Evolutionary conservation across 2,797 vertebrate species (phyloP), one percentile per base, ranked within the genome.

Genomic region (Poeciliopsis turneri): DNA sequence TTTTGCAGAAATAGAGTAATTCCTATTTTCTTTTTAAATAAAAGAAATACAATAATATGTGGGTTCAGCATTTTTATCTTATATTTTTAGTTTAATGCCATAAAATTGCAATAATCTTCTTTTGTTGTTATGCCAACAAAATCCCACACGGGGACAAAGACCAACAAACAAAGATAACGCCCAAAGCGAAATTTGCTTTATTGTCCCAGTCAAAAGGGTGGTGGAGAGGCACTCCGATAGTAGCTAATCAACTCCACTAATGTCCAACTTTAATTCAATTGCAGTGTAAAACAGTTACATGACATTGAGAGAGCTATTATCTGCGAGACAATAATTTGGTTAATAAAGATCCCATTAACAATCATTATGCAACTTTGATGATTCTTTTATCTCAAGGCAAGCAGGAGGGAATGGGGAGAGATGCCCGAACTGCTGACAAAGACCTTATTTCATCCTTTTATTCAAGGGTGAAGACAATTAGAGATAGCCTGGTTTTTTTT

Each of bases 391-490:
- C 92, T 92, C 83, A 76, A 90, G 90, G 89, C 88, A 75, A 88
- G 84, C 87, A 90, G 89, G 79, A 93, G 79, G 89, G 82, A 82
- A 86, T 82, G 86, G 79, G 81, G 89, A 88, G 86, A 89, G 87
- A 90, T 91, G 87, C 86, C 89, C 88, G 80, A 91, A 90, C 78
- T 93, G 94, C 93, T 94, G 94, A 95, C 92, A 94, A 94, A 92
- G 94, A 87, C 93, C 86, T 90, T 91, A 86, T 89, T 93, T 88
- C 79, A 83, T 79, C 71, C 83, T 81, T 90, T 90, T 92, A 87
- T 93, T 88, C 82, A 77, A 92, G 82, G 82, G 71, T 78, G 89
- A 81, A 86, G 81, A 88, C 87, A 79, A 89, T 90, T 90, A 89
- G 82, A 92, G 93, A 94, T 93, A 92, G 79, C 78, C 30, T 28